These are phyloP conservation scores for Elymnias hypermnestra DNA, from an alignment of 1,140 invertebrate genomes.

Conservation along the genomic window DNA sequence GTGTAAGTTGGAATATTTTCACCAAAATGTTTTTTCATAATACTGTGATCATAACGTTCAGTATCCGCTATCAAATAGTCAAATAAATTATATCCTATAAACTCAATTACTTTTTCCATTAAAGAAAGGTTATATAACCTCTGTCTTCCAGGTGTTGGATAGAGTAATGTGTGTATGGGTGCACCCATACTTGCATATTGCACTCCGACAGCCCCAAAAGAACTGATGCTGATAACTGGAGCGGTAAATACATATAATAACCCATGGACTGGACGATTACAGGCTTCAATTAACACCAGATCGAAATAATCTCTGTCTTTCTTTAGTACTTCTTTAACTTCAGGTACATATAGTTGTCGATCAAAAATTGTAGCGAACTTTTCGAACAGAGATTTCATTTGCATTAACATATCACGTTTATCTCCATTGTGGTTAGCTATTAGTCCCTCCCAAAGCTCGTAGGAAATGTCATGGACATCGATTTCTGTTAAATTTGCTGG, in stretches of 20 bases:
- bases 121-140: conserved; percentile 34
- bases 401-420: conserved; percentile 2
- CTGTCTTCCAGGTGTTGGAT: conserved; percentile 50
- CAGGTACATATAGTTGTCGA: conserved; percentile 22
- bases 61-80: background rate
- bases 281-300: conserved; percentile 42
- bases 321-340: conserved; percentile 38
- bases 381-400: conserved; percentile 6
- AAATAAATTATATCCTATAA: conserved; percentile 25
- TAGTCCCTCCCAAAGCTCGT: conserved; percentile 1
- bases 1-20: conserved; percentile 42
- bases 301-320: conserved; percentile 44
- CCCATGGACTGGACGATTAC: conserved; percentile 27
- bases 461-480: conserved; percentile 10
- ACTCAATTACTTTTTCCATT: conserved; percentile 37
- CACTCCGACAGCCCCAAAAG: conserved; percentile 27
- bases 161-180: conserved; percentile 61
- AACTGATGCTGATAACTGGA: conserved; percentile 57
- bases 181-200: conserved; percentile 54
- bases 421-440: background rate
- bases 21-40: conserved; percentile 54
- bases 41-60: conserved; percentile 31
- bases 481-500: conserved; percentile 11
- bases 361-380: conserved; percentile 9
- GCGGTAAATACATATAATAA: conserved; percentile 56